Evolutionary conservation across 2,888 invertebrate species (phyloP), one percentile per base, ranked within the genome.

Genomic region (Nomada ferruginata): DNA sequence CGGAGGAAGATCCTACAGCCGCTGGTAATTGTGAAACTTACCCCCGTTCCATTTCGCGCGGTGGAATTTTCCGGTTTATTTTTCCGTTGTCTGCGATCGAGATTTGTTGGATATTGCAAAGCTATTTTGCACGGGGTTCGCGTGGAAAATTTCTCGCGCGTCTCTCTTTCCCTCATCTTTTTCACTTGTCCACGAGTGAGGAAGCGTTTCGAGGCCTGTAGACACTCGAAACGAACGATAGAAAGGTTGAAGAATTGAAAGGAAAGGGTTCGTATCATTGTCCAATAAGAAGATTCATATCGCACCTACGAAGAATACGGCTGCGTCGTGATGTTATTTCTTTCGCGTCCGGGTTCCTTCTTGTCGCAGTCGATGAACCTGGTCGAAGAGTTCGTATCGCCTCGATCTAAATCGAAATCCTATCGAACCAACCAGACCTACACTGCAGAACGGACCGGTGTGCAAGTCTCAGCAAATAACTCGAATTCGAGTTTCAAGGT

Each of bases 391-490:
- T 70, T 59, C 15, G n/a, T n/a, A 59, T 70, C 59, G 69, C 7
- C 23, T 3, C n/a, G 44, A 69, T 69, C 26, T 70, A 70, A 70
- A 59, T 70, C 29, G 69, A 70, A 29, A 59, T 70, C 29, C 59
- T 11, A 70, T 29, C 15, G 26, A 26, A 47, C 1, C 26, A 29
- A 13, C 15, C 5, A 2, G 69, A 47, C 5, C 15, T 5, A 0
- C 11, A 26, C 26, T 15, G 26, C 9, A 23, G 57, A 26, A 57
- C 20, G 10, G 3, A 7, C 2, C 36, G 20, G 2, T 20, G 9
- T 11, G 44, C 13, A 36, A 63, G 42, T 29, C n/a, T 18, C 63
- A 64, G 52, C 65, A 76, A 79, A 72, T 71, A 72, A 74, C 42
- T 57, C 36, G 20, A 57, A 59, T 64, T 64, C 29, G 55, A n/a